Evolutionary conservation across 2,797 vertebrate species (phyloP).

Genomic region (Hippocampus kuda): DNA sequence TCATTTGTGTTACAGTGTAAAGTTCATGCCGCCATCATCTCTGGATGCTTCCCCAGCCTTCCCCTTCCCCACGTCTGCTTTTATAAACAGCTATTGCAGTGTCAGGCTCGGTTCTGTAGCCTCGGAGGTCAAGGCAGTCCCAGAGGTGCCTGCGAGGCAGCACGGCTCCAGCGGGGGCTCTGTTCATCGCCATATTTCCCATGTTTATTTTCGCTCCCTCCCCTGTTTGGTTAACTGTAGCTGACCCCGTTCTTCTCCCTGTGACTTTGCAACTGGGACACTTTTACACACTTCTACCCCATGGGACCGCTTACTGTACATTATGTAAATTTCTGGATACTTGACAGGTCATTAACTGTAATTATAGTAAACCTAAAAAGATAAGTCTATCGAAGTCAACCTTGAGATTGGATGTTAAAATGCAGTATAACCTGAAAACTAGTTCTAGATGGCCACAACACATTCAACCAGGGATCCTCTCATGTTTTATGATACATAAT

Average conservation of each 20-base stretch:
- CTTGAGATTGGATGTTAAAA: not conserved
- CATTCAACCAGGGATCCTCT: too few species aligned
- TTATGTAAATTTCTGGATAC: conserved; percentile 50
- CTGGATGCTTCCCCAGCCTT: conserved; percentile 31
- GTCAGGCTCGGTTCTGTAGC: conserved; percentile 55
- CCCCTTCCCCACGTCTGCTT: conserved; percentile 39
- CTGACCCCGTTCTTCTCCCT: conserved; percentile 45
- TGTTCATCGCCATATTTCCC: conserved; percentile 55
- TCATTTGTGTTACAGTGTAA: not conserved
- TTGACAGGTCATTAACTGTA: conserved; percentile 41
- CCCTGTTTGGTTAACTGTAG: conserved; percentile 50
- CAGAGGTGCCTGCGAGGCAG: conserved; percentile 51
- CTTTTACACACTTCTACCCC: conserved; percentile 61
- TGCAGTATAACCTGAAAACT: not conserved
- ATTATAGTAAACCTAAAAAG: not conserved
- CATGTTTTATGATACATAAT: not conserved
- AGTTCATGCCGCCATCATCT: conserved; percentile 30
- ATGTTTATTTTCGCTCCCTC: conserved; percentile 58
- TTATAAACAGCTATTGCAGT: conserved; percentile 62
- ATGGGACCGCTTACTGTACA: conserved; percentile 54
- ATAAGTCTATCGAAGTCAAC: not conserved
- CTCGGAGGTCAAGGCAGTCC: conserved; percentile 49
- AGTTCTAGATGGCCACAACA: too few species aligned
- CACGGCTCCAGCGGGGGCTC: conserved; percentile 45
- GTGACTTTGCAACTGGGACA: conserved; percentile 42